Evolutionary conservation across 2,888 invertebrate species (phyloP).

Genomic region (Archips crataeganus): DNA sequence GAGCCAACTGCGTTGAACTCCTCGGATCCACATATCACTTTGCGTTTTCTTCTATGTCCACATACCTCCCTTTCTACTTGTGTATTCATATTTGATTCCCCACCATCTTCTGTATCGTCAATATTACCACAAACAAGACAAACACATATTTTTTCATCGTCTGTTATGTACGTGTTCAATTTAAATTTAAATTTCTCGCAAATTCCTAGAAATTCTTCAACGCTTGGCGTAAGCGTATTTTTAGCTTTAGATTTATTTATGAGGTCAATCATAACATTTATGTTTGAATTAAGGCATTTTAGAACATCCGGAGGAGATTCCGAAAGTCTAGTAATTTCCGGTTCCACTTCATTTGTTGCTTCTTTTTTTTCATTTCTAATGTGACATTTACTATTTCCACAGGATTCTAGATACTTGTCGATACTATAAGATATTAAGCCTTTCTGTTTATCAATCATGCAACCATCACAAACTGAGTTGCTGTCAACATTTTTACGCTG

Average conservation of each 20-base stretch:
- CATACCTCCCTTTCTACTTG: background rate
- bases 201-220: background rate
- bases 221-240: background rate
- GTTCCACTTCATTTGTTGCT: background rate
- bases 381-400: constrained; percentile 11
- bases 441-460: constrained; percentile 1
- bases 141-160: constrained; percentile 2
- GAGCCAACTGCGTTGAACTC: background rate
- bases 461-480: constrained; percentile 2
- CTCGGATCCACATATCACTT: background rate
- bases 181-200: background rate
- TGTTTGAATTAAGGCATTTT: background rate
- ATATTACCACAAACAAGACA: constrained; percentile 2
- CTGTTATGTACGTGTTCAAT: background rate
- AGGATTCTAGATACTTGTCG: constrained; percentile 9
- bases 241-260: background rate
- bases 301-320: constrained; percentile 1
- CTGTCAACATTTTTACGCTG: background rate
- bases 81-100: background rate
- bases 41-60: background rate
- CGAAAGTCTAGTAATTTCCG: background rate
- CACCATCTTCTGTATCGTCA: background rate
- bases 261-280: background rate
- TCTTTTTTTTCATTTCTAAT: background rate
- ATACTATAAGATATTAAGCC: constrained; percentile 6